Percentiles rank a stretch among this genome's conserved stretches.
phyloP scores from a whole-genome alignment of 2,113 vertebrate genomes.

The Ceyx margarethae region DNA sequence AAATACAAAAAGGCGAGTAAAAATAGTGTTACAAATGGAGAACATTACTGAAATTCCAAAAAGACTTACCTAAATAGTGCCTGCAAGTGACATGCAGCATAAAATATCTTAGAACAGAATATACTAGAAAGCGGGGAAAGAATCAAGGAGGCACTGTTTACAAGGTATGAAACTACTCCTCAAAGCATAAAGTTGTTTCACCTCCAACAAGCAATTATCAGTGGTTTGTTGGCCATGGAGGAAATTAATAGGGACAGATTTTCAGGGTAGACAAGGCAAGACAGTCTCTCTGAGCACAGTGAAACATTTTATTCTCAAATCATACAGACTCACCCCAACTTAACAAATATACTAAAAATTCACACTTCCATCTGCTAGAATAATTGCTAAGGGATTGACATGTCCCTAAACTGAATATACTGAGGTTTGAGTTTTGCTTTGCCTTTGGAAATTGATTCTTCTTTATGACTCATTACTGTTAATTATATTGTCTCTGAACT shows the following conservation, averaged over 20 bases:
- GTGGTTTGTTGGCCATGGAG: background rate
- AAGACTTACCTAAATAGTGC: background rate
- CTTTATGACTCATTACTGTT: background rate
- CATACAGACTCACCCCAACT: background rate
- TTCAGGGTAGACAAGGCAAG: background rate
- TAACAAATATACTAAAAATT: background rate
- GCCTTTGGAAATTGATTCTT: background rate
- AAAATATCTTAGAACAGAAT: background rate
- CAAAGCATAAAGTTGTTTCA: background rate
- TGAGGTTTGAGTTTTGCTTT: background rate
- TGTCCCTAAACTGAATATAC: background rate
- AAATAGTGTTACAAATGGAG: background rate
- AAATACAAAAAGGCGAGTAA: background rate
- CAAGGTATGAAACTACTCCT: too few relatives aligned
- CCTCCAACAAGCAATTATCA: background rate
- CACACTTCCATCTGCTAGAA: background rate
- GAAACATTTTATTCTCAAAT: background rate
- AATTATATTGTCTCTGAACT: background rate
- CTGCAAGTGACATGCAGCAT: background rate
- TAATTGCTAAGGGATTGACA: background rate
- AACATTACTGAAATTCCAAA: background rate
- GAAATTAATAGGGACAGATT: background rate
- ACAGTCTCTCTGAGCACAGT: background rate
- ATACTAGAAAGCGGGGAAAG: background rate
- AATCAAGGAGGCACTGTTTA: background rate